Evolutionary conservation across 2,113 vertebrate genomes (phyloP).

Genomic region (Chiloscyllium plagiosum): DNA sequence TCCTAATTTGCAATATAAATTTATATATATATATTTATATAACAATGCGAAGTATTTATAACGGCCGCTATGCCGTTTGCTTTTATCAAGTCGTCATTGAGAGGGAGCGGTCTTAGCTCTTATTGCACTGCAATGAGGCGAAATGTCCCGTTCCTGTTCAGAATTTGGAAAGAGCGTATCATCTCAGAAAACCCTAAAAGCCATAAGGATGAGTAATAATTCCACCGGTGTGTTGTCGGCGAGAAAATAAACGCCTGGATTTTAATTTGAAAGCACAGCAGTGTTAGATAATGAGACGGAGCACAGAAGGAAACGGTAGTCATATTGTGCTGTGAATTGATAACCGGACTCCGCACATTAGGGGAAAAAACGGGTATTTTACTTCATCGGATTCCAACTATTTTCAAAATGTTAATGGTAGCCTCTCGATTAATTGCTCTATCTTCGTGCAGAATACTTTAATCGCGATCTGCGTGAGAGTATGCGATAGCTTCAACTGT

Average conservation of each 20-base stretch:
- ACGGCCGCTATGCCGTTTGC: not conserved
- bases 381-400: no score
- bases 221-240: not conserved
- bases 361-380: not conserved
- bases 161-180: not conserved
- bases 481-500: not conserved
- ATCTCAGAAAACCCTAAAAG: not conserved
- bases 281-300: not conserved
- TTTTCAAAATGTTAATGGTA: not conserved
- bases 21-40: no score
- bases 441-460: not conserved
- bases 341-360: not conserved
- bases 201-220: not conserved
- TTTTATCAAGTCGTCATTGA: not conserved
- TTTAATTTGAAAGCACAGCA: not conserved
- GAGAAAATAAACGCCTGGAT: not conserved
- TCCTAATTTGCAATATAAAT: not conserved
- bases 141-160: not conserved
- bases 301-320: not conserved
- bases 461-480: not conserved
- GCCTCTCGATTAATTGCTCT: not conserved
- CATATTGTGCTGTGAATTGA: slow-evolving; percentile 3
- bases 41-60: not conserved
- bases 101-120: slow-evolving; percentile 22
- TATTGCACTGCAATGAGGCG: not conserved